These are phyloP conservation scores for Drosophila pallidifrons DNA, from an alignment of 1,140 invertebrate species.

Conservation along the genomic window DNA sequence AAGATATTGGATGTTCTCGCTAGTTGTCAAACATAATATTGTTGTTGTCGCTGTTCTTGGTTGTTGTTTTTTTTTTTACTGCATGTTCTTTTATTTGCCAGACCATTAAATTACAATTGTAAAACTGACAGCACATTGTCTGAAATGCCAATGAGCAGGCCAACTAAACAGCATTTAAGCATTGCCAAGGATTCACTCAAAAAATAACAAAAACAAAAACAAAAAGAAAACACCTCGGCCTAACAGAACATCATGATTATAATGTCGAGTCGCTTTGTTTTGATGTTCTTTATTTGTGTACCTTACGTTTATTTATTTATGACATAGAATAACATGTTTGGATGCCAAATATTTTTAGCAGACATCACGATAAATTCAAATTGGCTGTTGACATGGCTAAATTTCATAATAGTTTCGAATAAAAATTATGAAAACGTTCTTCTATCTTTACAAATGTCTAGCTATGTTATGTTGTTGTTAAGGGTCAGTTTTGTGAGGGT, in stretches of 20 bases:
- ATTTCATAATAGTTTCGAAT: conserved; percentile 48
- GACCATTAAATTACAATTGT: conserved; percentile 78
- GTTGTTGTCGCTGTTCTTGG: neutral
- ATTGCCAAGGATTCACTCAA: conserved; percentile 81
- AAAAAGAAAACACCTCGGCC: neutral
- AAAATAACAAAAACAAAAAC: no score
- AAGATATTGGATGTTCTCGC: conserved; percentile 29
- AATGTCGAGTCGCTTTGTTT: conserved; percentile 31
- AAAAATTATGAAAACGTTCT: conserved; percentile 52
- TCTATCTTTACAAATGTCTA: conserved; percentile 15
- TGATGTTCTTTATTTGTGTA: conserved; percentile 19
- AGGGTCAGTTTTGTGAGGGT: neutral
- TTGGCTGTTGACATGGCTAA: conserved; percentile 55
- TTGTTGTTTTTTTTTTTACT: neutral
- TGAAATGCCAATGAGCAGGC: conserved; percentile 48
- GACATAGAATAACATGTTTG: conserved; percentile 54
- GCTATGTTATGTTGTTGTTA: neutral
- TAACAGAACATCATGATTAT: conserved; percentile 30
- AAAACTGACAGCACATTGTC: conserved; percentile 72
- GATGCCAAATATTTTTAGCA: conserved; percentile 71
- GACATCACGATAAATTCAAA: conserved; percentile 58
- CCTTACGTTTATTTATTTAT: conserved; percentile 55
- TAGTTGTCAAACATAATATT: conserved; percentile 37
- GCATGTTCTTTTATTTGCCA: conserved; percentile 43
- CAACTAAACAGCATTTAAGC: conserved; percentile 37